Conservation (phyloP, 2,888 invertebrate species). For the Actias luna region DNA sequence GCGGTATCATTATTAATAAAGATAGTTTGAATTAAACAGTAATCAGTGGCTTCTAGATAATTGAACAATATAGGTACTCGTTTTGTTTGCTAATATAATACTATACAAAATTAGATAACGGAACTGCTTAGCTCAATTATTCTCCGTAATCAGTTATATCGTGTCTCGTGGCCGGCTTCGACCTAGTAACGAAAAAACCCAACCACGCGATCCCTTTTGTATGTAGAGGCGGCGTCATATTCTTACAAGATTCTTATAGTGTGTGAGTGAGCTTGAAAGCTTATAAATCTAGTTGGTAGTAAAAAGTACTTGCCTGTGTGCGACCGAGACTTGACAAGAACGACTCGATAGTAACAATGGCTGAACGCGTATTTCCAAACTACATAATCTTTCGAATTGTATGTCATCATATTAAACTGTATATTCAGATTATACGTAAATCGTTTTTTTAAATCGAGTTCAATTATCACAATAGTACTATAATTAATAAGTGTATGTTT, state of each 20-base stretch:
- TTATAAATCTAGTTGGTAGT: conserved; percentile 62
- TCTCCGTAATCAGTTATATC: conserved; percentile 37
- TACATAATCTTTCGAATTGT: conserved; percentile 17
- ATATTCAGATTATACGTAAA: no score
- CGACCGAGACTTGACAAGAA: conserved; percentile 51
- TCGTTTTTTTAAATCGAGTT: no score
- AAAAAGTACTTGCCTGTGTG: conserved; percentile 45
- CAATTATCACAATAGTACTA: no score
- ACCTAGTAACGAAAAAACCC: conserved; percentile 70
- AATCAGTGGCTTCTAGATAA: background rate
- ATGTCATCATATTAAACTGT: background rate
- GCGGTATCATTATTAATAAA: background rate
- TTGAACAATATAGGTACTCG: conserved; percentile 10
- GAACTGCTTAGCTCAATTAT: conserved; percentile 51
- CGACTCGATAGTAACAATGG: conserved; percentile 62
- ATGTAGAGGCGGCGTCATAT: conserved; percentile 42
- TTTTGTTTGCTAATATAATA: conserved; percentile 14
- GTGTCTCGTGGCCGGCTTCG: conserved; percentile 42
- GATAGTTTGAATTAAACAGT: background rate
- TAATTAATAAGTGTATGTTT: no score
- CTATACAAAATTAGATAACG: conserved; percentile 54
- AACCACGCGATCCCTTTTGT: conserved; percentile 44
- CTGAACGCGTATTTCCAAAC: conserved; percentile 56
- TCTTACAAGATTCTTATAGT: conserved; percentile 37
- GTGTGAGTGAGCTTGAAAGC: conserved; percentile 68